Evolutionary conservation across 1,140 invertebrate genomes (phyloP).

Genomic region (Drosophila triauraria): DNA sequence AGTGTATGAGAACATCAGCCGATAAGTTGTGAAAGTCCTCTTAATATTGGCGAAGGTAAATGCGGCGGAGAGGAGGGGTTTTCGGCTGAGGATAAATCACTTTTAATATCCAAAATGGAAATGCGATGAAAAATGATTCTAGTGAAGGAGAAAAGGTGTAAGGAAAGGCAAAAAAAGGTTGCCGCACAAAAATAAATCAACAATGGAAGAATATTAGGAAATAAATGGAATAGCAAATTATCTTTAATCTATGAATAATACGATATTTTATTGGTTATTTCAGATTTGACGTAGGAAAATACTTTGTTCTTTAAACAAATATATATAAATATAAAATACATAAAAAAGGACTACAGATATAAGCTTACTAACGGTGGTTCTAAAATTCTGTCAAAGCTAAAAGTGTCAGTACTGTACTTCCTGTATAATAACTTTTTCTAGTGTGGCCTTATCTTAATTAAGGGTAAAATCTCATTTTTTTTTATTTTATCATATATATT

Average conservation of each 20-base stretch:
- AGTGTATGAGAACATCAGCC: constrained; percentile 17
- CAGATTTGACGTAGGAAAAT: not conserved
- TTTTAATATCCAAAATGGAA: constrained; percentile 34
- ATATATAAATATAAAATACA: not conserved
- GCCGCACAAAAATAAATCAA: not conserved
- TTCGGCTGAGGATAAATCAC: constrained; percentile 13
- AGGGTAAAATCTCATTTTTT: too few relatives aligned
- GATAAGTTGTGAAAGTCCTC: constrained; percentile 40
- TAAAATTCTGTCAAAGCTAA: not conserved
- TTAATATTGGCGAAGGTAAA: constrained; percentile 19
- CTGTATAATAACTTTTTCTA: not conserved
- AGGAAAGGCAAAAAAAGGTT: not conserved
- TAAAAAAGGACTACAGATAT: not conserved
- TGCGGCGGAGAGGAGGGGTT: not conserved
- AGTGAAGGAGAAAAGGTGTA: constrained; percentile 1
- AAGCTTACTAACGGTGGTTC: rapidly evolving
- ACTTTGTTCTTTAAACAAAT: too few relatives aligned
- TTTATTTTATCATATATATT: too few relatives aligned
- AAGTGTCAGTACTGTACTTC: not conserved
- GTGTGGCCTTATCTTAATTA: not conserved
- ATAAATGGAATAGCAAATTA: not conserved
- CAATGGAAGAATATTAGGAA: not conserved
- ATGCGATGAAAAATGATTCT: constrained; percentile 29
- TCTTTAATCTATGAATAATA: not conserved
- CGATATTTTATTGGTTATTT: not conserved